phyloP scores from a whole-genome alignment of 2,888 invertebrate species.

The Campoplex capitator region DNA sequence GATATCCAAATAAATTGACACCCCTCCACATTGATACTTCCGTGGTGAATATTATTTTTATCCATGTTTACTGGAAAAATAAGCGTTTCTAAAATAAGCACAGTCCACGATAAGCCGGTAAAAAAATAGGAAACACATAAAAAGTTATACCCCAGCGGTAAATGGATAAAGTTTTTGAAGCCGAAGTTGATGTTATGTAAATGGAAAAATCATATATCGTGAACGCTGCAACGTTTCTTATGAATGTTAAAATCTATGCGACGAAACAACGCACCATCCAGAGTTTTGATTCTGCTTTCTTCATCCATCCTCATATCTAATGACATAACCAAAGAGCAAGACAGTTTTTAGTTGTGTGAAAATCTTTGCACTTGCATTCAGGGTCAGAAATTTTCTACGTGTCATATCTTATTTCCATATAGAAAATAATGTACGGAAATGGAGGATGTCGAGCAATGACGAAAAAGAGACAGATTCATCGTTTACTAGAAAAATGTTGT shows the following conservation, averaged over 20 bases:
- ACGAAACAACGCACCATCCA: not conserved
- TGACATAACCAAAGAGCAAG: too few species aligned
- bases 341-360: too few species aligned
- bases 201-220: not conserved
- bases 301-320: not conserved
- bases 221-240: too few species aligned
- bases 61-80: not conserved
- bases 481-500: not conserved
- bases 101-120: not conserved
- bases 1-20: not conserved
- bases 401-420: not conserved
- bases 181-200: not conserved
- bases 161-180: not conserved
- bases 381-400: too few species aligned
- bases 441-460: not conserved
- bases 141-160: not conserved
- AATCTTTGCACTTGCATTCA: too few species aligned
- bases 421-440: slow-evolving; percentile 23
- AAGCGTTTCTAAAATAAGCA: slow-evolving; percentile 16
- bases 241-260: not conserved
- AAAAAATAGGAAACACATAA: slow-evolving; percentile 8
- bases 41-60: too few species aligned
- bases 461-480: not conserved
- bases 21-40: too few species aligned
- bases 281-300: not conserved